Evolutionary conservation across 2,888 invertebrate species (phyloP), one percentile per base, ranked within the genome.

Genomic region (Leptopilina drosophilae): DNA sequence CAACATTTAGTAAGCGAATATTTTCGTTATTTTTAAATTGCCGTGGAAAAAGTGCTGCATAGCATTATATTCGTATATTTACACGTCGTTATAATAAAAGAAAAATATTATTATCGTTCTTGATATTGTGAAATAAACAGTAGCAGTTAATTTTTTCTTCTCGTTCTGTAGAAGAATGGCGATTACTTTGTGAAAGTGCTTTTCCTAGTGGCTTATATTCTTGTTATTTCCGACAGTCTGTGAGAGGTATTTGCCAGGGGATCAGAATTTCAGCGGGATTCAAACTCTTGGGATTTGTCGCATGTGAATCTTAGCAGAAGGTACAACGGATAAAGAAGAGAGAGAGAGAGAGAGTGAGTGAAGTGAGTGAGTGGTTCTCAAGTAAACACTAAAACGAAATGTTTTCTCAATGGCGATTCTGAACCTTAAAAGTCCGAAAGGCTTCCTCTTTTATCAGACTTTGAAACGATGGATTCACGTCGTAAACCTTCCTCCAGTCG

Each of bases 391-490:
- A 46, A 76, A 62, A 64, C 62, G 76, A 76, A 76, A 64, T 64
- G 42, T 64, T 76, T 76, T 76, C 62, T 76, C 64, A 64, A 76
- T 15, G 20, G 64, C 64, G 76, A 76, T 62, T 20, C 64, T 64
- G 64, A 26, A 42, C 26, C 64, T 64, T n/a, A 49, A 56, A 62
- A 64, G 20, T 62, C 42, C 64, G 40, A n/a, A 62, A 64, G 62
- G 49, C 64, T 40, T n/a, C 12, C 40, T 40, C 67, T 49, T 64
- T 73, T 73, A 76, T 78, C 67, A 62, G 78, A 78, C 78, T 78
- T 78, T 78, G 20, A 78, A 78, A 78, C 56, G 78, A 73, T 62
- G 75, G 73, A 73, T 78, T 78, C 33, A 7, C 62, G 40, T 73
- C 73, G 67, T 78, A 64, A 78, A 73, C 20, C 73, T 53, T 33